Conservation (phyloP, 1,140 invertebrate genomes). For the Linepithema humile region DNA sequence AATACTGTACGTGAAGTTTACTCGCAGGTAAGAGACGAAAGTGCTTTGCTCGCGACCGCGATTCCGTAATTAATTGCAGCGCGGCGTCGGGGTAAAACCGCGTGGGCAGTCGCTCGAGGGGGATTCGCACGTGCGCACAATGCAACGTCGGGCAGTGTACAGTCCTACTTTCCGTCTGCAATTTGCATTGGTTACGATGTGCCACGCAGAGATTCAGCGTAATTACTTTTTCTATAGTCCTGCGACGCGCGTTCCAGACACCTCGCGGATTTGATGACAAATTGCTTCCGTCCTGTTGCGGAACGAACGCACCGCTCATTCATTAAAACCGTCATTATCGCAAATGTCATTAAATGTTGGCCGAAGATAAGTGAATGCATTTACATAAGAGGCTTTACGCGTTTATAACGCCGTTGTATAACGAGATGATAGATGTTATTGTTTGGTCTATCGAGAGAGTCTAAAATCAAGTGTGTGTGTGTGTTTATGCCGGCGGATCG, state of each 20-base stretch:
- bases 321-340: neutral
- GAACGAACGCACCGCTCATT: neutral
- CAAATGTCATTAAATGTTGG: constrained; percentile 35
- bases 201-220: constrained; percentile 53
- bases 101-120: constrained; percentile 61
- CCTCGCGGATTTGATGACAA: constrained; percentile 23
- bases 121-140: constrained; percentile 64
- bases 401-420: constrained; percentile 51
- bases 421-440: constrained; percentile 71
- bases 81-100: constrained; percentile 44
- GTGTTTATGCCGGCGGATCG: constrained; percentile 12
- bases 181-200: constrained; percentile 69
- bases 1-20: too few relatives aligned
- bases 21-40: neutral
- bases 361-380: constrained; percentile 67
- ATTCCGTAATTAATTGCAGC: constrained; percentile 66
- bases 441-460: constrained; percentile 65
- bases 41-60: constrained; percentile 56
- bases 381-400: constrained; percentile 68
- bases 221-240: constrained; percentile 49
- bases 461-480: neutral
- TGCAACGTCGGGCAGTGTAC: constrained; percentile 36
- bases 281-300: constrained; percentile 1
- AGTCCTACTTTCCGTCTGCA: constrained; percentile 68
- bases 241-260: neutral